Evolutionary conservation across 2,888 invertebrate genomes (phyloP), one percentile per base, ranked within the genome.

Genomic region (Bellardia bayeri): DNA sequence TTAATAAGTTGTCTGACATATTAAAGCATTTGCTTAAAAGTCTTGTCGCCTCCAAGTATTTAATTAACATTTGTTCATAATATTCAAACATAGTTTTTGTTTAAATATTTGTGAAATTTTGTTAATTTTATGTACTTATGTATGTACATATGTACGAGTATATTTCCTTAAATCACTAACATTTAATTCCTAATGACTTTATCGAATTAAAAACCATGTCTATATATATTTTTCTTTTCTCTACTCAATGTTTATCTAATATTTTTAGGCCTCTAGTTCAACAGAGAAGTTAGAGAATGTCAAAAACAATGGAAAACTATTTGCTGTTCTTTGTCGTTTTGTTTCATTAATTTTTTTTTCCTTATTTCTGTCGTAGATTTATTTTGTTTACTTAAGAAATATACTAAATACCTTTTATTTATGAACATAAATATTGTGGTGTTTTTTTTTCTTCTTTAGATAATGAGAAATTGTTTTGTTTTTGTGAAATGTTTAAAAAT

Each of bases 181-280:
- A 54, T 71, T 42, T 37, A 83, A 64, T 72, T 71, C 56, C 61
- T 64, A 56, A 54, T 72, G 72, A n/a, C 54, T 76, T 69, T 56
- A 64, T 40, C 45, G 79, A 79, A 84, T 79, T 74, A 68, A 79
- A 23, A 68, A 58, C 11, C 54, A 72, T 58, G 30, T 66, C 61
- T 40, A 30, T 30, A 61, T 61, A 49, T 13, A 42, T 63, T n/a
- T 56, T 79, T 1, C 68, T 37, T 45, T 63, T 63, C 42, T 37
- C 51, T 71, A 30, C 51, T 13, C 2, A 42, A 40, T 56, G 16
- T 58, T 56, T 54, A 51, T n/a, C 51, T 30, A 2, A 64, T 33
- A 8, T 56, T 14, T 78, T 68, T 78, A 14, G 11, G 58, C n/a
- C 11, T 58, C 4, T 58, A 13, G 23, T 33, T 45, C 14, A 45